Evolutionary conservation across 1,140 invertebrate genomes (phyloP), one percentile per base, ranked within the genome.

Genomic region (Platyscapa corneri): DNA sequence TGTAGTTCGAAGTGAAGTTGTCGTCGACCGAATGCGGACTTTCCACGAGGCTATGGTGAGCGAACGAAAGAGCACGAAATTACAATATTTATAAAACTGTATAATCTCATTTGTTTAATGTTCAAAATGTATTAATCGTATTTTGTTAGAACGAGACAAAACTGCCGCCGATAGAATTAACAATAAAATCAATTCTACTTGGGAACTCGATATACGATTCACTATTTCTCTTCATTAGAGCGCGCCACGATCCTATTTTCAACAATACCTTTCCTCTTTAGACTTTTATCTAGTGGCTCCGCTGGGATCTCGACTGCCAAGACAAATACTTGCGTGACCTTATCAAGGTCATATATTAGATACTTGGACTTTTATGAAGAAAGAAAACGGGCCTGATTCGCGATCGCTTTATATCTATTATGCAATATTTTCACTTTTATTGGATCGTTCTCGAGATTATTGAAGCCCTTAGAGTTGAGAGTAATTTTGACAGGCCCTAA

Each of bases 211-310:
- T 16, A 23, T 37, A 37, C 20, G 30, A 16, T 70, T 14, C 3
- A 37, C 34, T 37, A 70, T 70, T 70, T 34, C 18, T 70, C 67
- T 70, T 70, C 67, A 39, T 70, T 70, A 70, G 20, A 60, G 56
- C 27, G 10, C 23, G 8, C 8, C 34, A 0, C 37, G 12, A 37
- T 34, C 30, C 34, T 30, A 37, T 70, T 39, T 37, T 70, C 32
- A 70, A 70, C 32, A 39, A 37, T 5, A 2, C 67, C 20, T 7
- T 70, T 70, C 20, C 67, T 20, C 32, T 67, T 5, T 37, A 20
- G 67, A 70, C 2, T 70, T 70, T 34, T 23, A 70, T 0, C 3
- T 20, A 39, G 67, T 16, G 0, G 67, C 1, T 70, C 34, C 18
- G 14, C 20, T 39, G 34, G 32, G 67, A 70, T 39, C 6, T 70